Base-by-base conservation (phyloP, 2,797 vertebrate species). In the Vultur gryphus region DNA sequence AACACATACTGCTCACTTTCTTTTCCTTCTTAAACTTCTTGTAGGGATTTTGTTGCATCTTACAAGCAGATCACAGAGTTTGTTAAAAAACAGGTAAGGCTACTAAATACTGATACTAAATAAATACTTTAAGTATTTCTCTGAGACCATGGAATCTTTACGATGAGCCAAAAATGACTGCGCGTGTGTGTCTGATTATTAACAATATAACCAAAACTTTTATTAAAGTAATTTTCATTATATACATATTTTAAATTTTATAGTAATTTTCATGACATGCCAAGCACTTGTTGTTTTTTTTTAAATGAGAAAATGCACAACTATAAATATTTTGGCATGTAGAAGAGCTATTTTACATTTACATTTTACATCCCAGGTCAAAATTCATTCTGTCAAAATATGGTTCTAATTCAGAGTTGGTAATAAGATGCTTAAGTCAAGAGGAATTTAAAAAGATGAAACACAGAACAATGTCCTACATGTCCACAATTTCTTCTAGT, bases 141-240 rank as follows among this genome's bases (percentile, higher is more conserved):
- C 1, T 2, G 31, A 83, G 86, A 46, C 7, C 10, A 59, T 2
- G 21, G 17, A 71, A 72, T 39, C 25, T 64, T 86, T 41, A 48
- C 3, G 37, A 67, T 20, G 7, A 71, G n/a, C 10, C 28, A 78
- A 77, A 90, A 88, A 1, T 5, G 16, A 78, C 46, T 1, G 1
- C 0, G 0, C 3, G 3, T 28, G 14, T 10, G 3, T 58, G 16
- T 51, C n/a, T 65, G 8, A 41, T n/a, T n/a, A 52, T 65, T 81
- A 62, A 28, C 24, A 48, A 52, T 4, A 16, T 1, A 72, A 58
- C 7, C 29, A 76, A 28, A 76, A 72, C 28, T 41, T 55, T 20
- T 3, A 44, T 4, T n/a, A 12, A 72, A 72, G 10, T 61, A 14
- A 16, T 84, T 91, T 35, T 54, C 46, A 73, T 49, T 28, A 69